Evolutionary conservation across 2,797 vertebrate genomes (phyloP), one percentile per base, ranked within the genome.

Genomic region (Ctenochaetus hawaiiensis): DNA sequence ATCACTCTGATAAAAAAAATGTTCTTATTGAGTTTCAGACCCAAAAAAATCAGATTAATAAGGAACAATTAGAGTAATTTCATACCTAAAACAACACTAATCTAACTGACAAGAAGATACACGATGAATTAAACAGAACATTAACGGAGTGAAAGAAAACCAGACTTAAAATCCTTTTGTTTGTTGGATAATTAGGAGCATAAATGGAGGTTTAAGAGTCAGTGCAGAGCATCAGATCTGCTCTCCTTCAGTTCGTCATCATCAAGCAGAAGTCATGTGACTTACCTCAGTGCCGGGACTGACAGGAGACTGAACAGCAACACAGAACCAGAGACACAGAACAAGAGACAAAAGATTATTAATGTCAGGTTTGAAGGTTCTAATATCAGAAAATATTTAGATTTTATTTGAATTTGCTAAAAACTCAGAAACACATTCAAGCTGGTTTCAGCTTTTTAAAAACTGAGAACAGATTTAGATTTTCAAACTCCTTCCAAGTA

Each of bases 221-320:
- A 18, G 6, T 20, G 10, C 34, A 39, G 1, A 3, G 6, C 8
- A 56, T 56, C 22, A 12, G 5, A 12, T 1, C 10, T 2, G 9
- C 12, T 18, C 22, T 13, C 12, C 5, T 13, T 65, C 18, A 52
- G 5, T n/a, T 17, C 16, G 5, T 13, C 7, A 6, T 57, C 39
- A 20, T 2, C 23, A n/a, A 13, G 44, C 58, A 39, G n/a, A 76
- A 7, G 22, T 34, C 6, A 9, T 11, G 78, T 71, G 87, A 95
- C 96, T 87, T 94, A 99, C 97, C 96, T 98, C 98, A 93, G 95
- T 95, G 89, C 94, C 96, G 85, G 97, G 96, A 90, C 96, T 98
- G 92, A 97, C 91, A 84, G 96, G 96, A 92, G 95, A 97, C 97
- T 99, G 91, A 13, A 86, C 3, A 11, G 18, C 0, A 7, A 68